Percentiles rank a stretch among this genome's conserved stretches.
These are phyloP conservation scores for Craniophora ligustri DNA, from an alignment of 2,888 invertebrate species.

Conservation along the genomic window DNA sequence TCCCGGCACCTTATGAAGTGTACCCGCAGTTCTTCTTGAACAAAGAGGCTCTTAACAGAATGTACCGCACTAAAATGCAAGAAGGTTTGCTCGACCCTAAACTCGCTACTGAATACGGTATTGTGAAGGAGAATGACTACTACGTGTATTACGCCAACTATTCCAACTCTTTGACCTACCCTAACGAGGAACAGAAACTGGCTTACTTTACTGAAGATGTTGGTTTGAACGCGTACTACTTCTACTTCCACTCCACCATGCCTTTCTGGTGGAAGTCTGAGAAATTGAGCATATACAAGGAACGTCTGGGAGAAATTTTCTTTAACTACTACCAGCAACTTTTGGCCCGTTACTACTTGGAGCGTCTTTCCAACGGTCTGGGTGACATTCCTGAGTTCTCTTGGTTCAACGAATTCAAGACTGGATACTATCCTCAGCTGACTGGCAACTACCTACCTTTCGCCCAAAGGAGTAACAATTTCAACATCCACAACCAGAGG, in stretches of 20 bases:
- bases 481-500: conserved; percentile 86
- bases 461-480: conserved; percentile 89
- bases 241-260: conserved; percentile 89
- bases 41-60: conserved; percentile 83
- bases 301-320: conserved; percentile 90
- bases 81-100: conserved; percentile 67
- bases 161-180: conserved; percentile 83
- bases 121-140: conserved; percentile 74
- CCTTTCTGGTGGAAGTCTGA: conserved; percentile 90
- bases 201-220: conserved; percentile 92
- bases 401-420: conserved; percentile 88
- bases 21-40: conserved; percentile 90
- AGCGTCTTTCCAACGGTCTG: conserved; percentile 90
- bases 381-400: conserved; percentile 89
- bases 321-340: conserved; percentile 91
- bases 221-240: conserved; percentile 91
- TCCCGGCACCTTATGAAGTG: conserved; percentile 91
- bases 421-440: conserved; percentile 71
- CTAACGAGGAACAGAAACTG: conserved; percentile 88
- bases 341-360: conserved; percentile 91
- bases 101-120: conserved; percentile 71
- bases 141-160: conserved; percentile 89
- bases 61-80: conserved; percentile 80
- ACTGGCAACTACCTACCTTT: conserved; percentile 75
- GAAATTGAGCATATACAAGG: conserved; percentile 80